Base-by-base conservation (phyloP, 2,797 vertebrate genomes). In the Podargus strigoides region DNA sequence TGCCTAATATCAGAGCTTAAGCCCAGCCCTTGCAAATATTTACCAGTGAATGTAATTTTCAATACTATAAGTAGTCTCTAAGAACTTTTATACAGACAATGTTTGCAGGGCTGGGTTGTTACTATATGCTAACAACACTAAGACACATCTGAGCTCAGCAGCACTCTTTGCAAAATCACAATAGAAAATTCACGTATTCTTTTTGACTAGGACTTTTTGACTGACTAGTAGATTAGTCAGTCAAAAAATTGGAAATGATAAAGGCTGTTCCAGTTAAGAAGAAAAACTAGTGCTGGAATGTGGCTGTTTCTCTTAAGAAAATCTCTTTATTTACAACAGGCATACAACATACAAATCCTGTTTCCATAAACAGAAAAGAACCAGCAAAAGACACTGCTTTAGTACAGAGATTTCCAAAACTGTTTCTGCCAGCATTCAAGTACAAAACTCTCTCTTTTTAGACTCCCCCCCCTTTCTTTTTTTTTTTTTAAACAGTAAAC, bases 311-410 rank as follows among this genome's bases (percentile, higher is more conserved):
- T 92, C 60, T 85, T 70, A 69, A 87, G 52, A 94, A 90, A 90
- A 74, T 68, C 88, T 93, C 50, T 76, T 90, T 95, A 90, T 66
- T 95, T 93, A 89, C 47, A 92, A 79, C 26, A 77, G 90, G 87
- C 58, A 82, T 56, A 88, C 15, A 92, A 95, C 60, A 81, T 56
- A 87, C 17, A 93, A 95, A 90, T 77, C 68, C 34, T 92, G 60
- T 67, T 90, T 95, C 84, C 75, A 92, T 73, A 92, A 95, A 86
- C 74, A 94, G 50, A 90, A 87, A 89, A 87, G 32, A 47, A 87
- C 44, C 49, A 94, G 80, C 26, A 84, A 83, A 85, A 84, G 46
- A 90, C 2, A 1, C n/a, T 50, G 80, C 62, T 91, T 70, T 58
- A 83, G 42, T 89, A 84, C 6, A 86, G 55, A 58, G 42, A 66